Conservation (phyloP, 2,113 vertebrate species). For the Phrynosoma blainvillii region DNA sequence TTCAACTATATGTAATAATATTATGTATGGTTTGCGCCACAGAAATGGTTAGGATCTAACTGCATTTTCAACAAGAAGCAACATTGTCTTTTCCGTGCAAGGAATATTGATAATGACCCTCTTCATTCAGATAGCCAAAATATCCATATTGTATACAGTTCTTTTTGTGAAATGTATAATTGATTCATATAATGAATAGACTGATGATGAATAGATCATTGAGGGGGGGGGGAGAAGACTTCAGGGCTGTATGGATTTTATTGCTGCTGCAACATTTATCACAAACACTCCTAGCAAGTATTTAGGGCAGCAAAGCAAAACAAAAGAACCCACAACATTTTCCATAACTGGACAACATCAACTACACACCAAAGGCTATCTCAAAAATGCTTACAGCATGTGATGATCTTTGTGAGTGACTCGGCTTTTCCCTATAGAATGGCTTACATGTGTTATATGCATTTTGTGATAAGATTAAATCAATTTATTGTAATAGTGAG, state of each 20-base stretch:
- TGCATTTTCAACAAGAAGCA: not conserved
- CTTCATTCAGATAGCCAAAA: not conserved
- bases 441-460: not conserved
- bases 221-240: not conserved
- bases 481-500: not conserved
- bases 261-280: not conserved
- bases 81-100: not conserved
- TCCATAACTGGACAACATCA: not conserved
- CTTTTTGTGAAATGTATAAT: not conserved
- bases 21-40: not conserved
- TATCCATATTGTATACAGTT: not conserved
- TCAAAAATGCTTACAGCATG: not conserved
- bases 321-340: not conserved
- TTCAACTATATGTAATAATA: not conserved
- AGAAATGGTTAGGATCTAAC: not conserved
- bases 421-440: not conserved
- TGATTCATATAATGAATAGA: not conserved
- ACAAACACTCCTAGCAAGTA: not conserved
- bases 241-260: not conserved
- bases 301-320: not conserved
- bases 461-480: not conserved
- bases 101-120: not conserved
- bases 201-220: not conserved
- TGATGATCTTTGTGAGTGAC: not conserved
- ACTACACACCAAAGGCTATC: not conserved